Conservation (phyloP, 2,113 vertebrate genomes). For the Strix uralensis region DNA sequence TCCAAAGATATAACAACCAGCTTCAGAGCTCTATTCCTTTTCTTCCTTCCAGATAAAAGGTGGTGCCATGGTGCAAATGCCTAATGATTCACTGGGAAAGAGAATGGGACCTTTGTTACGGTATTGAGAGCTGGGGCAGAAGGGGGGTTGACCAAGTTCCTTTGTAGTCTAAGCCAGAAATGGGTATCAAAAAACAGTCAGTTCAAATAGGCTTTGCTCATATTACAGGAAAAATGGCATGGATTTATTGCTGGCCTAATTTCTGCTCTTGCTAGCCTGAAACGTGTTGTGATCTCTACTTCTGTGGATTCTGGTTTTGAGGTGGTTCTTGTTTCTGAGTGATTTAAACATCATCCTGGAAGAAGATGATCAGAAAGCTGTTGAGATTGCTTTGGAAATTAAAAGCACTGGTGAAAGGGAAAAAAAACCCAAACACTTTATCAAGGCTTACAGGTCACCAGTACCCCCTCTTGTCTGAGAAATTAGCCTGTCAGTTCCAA, state of each 20-base stretch:
- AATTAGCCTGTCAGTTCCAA: background rate
- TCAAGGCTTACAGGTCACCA: background rate
- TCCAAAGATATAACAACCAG: background rate
- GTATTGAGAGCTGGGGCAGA: background rate
- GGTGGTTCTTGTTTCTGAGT: background rate
- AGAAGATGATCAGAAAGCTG: background rate
- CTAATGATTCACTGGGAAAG: background rate
- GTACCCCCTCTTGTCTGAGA: background rate
- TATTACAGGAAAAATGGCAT: background rate
- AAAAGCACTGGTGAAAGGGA: background rate
- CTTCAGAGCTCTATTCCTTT: background rate
- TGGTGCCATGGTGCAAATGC: background rate
- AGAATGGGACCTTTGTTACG: background rate
- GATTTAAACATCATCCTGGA: background rate
- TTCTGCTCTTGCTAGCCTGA: background rate
- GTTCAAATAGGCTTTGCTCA: background rate
- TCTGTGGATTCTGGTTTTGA: background rate
- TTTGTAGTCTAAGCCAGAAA: background rate
- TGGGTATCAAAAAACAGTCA: background rate
- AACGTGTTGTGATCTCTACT: background rate
- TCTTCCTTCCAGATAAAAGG: background rate
- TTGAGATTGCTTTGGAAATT: background rate
- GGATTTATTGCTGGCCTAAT: background rate
- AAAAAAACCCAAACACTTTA: accelerated
- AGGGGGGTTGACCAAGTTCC: background rate